phyloP scores from a whole-genome alignment of 2,113 vertebrate genomes.

The Mobula hypostoma region DNA sequence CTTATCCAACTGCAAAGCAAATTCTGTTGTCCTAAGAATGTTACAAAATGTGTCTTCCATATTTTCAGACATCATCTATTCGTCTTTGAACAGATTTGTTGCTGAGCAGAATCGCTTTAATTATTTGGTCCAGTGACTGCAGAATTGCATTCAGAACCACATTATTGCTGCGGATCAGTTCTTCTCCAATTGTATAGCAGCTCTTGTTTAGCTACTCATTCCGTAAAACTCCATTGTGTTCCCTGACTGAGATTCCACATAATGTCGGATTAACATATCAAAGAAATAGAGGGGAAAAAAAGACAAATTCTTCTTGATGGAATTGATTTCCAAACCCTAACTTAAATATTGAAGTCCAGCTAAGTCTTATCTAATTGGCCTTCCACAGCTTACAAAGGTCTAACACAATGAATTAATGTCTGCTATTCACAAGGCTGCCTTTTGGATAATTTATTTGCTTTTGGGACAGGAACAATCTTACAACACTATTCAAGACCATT shows the following conservation, averaged over 20 bases:
- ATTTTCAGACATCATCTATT: too few relatives aligned
- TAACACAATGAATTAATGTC: neutral
- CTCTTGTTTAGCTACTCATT: too few relatives aligned
- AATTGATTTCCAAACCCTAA: neutral
- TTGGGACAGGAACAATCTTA: neutral
- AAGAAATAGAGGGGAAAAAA: neutral
- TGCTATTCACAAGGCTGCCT: neutral
- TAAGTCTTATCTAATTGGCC: neutral
- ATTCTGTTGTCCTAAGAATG: too few relatives aligned
- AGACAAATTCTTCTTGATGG: neutral
- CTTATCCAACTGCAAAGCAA: too few relatives aligned
- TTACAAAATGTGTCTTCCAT: too few relatives aligned
- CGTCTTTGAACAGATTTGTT: too few relatives aligned
- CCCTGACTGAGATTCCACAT: neutral
- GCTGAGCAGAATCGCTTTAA: too few relatives aligned
- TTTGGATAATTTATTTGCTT: slow-evolving; percentile 14
- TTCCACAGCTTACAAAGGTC: neutral
- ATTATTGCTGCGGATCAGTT: too few relatives aligned
- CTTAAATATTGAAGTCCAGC: neutral
- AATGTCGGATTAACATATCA: neutral
- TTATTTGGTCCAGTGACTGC: too few relatives aligned
- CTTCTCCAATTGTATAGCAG: too few relatives aligned
- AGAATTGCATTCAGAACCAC: too few relatives aligned
- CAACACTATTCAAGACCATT: neutral
- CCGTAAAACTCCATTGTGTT: too few relatives aligned